Conservation (phyloP, 2,888 invertebrate genomes). For the Platycheirus albimanus region DNA sequence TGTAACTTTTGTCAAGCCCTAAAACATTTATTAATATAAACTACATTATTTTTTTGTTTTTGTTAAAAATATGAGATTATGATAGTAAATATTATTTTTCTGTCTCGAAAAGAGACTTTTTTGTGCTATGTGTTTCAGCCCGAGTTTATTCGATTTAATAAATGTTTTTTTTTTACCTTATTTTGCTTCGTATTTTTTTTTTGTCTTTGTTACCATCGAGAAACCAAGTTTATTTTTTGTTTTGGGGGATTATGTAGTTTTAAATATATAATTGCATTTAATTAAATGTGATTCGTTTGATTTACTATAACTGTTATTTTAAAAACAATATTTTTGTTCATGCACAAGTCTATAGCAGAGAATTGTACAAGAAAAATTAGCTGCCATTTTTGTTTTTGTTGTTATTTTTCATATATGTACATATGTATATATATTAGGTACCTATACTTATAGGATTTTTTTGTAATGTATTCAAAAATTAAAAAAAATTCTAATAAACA, state of each 20-base stretch:
- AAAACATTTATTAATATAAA: conserved; percentile 47
- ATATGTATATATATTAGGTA: too few species aligned
- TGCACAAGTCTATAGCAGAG: conserved; percentile 29
- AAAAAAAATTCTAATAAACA: conserved; percentile 44
- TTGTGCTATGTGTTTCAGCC: conserved; percentile 72
- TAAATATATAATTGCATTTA: conserved; percentile 15
- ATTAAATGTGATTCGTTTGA: neutral
- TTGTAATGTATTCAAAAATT: conserved; percentile 20
- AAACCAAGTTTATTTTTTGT: conserved; percentile 54
- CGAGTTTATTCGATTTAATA: conserved; percentile 63
- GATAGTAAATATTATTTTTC: conserved; percentile 54
- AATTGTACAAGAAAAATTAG: conserved; percentile 50
- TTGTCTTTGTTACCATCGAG: conserved; percentile 49
- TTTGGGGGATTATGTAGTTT: conserved; percentile 12
- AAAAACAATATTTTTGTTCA: conserved; percentile 22
- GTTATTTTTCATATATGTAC: neutral
- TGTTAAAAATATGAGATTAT: conserved; percentile 50
- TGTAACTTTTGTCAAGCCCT: conserved; percentile 35
- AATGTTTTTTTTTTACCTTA: conserved; percentile 2
- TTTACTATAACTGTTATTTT: conserved; percentile 19
- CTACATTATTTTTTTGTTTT: conserved; percentile 40
- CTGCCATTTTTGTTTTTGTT: conserved; percentile 48
- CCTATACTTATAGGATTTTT: conserved; percentile 3
- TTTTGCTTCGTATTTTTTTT: conserved; percentile 30
- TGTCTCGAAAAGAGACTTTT: conserved; percentile 35